phyloP scores from a whole-genome alignment of 2,888 invertebrate genomes.

The Hoplodrina blanda region DNA sequence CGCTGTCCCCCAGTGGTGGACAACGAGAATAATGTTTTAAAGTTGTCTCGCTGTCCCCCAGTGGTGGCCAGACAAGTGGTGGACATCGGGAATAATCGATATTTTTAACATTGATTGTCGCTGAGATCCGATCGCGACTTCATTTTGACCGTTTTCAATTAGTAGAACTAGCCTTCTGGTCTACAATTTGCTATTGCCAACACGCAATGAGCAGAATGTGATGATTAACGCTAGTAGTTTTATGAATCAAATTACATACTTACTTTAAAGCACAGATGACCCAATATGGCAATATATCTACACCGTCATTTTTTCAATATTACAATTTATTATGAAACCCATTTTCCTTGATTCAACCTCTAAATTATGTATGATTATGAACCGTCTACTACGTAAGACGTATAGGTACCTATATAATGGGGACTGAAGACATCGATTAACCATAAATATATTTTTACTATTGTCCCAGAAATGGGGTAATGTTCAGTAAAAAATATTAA shows the following conservation, averaged over 20 bases:
- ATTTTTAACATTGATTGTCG: too few species aligned
- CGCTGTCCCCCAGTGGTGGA: too few species aligned
- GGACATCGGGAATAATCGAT: too few species aligned
- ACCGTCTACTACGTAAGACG: constrained; percentile 2
- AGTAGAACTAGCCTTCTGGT: too few species aligned
- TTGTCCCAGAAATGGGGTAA: not conserved
- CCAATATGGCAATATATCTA: constrained; percentile 1
- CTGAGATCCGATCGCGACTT: too few species aligned
- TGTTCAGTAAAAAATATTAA: not conserved
- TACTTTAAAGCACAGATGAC: not conserved
- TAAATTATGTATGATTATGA: constrained; percentile 29
- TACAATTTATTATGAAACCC: constrained; percentile 12
- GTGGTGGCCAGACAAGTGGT: too few species aligned
- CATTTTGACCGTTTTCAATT: too few species aligned
- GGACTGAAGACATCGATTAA: constrained; percentile 7
- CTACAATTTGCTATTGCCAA: not conserved
- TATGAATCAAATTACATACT: not conserved
- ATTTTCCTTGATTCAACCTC: constrained; percentile 41
- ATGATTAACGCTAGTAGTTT: not conserved
- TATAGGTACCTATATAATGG: not conserved
- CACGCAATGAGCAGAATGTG: not conserved
- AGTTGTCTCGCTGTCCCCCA: too few species aligned
- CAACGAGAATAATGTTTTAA: too few species aligned
- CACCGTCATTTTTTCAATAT: constrained; percentile 3
- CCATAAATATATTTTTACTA: not conserved